Conservation (phyloP, 1,140 invertebrate genomes). For the Calycopis cecrops region DNA sequence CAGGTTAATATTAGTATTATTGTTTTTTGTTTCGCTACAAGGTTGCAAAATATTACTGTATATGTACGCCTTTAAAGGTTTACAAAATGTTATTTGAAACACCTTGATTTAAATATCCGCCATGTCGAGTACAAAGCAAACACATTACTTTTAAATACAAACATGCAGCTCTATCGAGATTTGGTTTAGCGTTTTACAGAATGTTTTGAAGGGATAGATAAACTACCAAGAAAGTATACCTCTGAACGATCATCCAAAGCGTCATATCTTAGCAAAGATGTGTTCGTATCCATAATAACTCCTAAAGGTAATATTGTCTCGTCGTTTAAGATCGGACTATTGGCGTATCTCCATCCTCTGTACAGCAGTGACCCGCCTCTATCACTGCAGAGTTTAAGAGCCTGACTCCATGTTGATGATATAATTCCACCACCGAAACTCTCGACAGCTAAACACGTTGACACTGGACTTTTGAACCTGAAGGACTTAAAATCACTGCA, state of each 20-base stretch:
- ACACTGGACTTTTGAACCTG: slow-evolving; percentile 49
- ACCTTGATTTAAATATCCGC: too few species aligned
- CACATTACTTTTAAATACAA: too few species aligned
- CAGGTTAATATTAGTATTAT: background rate
- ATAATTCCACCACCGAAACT: slow-evolving; percentile 42
- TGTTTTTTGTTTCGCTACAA: too few species aligned
- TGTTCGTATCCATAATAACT: slow-evolving; percentile 40
- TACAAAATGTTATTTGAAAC: too few species aligned
- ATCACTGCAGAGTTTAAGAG: slow-evolving; percentile 49
- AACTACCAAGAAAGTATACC: slow-evolving; percentile 24
- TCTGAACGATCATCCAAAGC: slow-evolving; percentile 34
- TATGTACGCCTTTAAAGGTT: too few species aligned
- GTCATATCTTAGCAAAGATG: slow-evolving; percentile 34
- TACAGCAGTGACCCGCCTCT: slow-evolving; percentile 48
- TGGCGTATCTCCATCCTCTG: slow-evolving; percentile 61
- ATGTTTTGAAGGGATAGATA: too few species aligned
- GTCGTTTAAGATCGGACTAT: slow-evolving; percentile 40
- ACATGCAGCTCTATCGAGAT: too few species aligned
- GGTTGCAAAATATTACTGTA: too few species aligned
- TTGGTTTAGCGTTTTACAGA: too few species aligned
- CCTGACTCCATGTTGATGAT: slow-evolving; percentile 58
- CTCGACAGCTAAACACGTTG: slow-evolving; percentile 47
- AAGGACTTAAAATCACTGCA: slow-evolving; percentile 40
- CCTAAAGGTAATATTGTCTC: slow-evolving; percentile 50
- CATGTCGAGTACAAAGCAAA: too few species aligned